A percentile compares a stretch with the other conserved stretches of the same genome.
Evolutionary conservation across 2,888 invertebrate genomes (phyloP).

Genomic region (Boloria euphrosyne): DNA sequence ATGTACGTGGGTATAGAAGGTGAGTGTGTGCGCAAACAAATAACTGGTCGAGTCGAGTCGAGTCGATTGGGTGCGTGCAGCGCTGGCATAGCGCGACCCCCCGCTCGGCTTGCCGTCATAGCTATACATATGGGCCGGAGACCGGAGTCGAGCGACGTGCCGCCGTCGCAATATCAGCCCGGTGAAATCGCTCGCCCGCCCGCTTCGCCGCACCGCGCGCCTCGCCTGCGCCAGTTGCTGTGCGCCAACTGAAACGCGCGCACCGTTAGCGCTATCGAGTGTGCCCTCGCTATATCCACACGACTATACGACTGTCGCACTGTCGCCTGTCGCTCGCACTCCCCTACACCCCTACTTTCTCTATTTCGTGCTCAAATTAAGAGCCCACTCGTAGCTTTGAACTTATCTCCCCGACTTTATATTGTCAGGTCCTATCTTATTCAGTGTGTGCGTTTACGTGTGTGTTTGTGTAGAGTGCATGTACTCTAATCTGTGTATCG

Average conservation of each 20-base stretch:
- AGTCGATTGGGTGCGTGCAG: constrained; percentile 68
- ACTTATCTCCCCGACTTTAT: constrained; percentile 48
- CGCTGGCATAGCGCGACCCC: constrained; percentile 64
- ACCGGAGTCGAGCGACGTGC: constrained; percentile 67
- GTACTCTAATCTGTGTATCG: constrained; percentile 66
- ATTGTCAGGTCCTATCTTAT: constrained; percentile 38
- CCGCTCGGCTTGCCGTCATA: constrained; percentile 63
- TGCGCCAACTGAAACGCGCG: constrained; percentile 82
- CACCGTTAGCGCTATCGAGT: constrained; percentile 79
- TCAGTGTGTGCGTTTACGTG: constrained; percentile 41
- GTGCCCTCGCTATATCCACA: constrained; percentile 61
- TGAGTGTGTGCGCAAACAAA: constrained; percentile 48
- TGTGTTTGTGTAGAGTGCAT: constrained; percentile 57
- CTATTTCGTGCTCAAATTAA: constrained; percentile 54
- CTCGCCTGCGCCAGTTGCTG: constrained; percentile 81
- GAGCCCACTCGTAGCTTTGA: constrained; percentile 56
- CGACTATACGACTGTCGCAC: constrained; percentile 46
- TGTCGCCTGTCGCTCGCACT: constrained; percentile 55
- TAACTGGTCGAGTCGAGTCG: constrained; percentile 68
- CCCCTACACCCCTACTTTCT: constrained; percentile 49
- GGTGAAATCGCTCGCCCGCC: constrained; percentile 81
- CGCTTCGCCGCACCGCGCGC: constrained; percentile 76
- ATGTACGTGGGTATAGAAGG: constrained; percentile 40
- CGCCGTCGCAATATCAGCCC: constrained; percentile 81
- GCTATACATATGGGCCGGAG: constrained; percentile 77